phyloP scores from a whole-genome alignment of 2,797 vertebrate species.

The Rhabdophis nuchalis region DNA sequence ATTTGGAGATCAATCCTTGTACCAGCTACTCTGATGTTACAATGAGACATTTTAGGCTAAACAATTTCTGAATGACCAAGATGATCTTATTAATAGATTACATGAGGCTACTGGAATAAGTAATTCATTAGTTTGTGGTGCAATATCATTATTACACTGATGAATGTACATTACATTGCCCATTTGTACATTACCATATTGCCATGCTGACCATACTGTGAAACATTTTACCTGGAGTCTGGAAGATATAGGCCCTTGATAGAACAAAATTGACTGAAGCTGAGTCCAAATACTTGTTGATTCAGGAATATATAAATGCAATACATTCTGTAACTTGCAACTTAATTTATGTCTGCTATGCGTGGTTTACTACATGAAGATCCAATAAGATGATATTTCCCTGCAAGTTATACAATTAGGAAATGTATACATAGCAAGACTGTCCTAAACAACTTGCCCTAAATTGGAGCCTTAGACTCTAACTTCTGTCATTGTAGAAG shows the following conservation, averaged over 20 bases:
- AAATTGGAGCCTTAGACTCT: neutral
- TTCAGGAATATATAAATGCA: neutral
- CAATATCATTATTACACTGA: neutral
- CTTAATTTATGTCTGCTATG: neutral
- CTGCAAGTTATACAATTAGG: neutral
- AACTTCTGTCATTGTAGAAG: neutral
- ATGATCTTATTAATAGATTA: neutral
- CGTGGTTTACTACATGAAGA: neutral
- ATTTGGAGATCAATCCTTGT: neutral
- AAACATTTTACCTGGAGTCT: neutral
- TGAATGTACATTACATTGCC: neutral
- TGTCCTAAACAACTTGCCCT: neutral
- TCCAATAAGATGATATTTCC: neutral
- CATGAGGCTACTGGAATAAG: neutral
- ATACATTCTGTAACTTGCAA: neutral
- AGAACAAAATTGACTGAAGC: neutral
- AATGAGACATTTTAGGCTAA: neutral
- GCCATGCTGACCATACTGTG: neutral
- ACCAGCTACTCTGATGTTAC: neutral
- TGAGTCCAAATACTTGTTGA: neutral
- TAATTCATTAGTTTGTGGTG: neutral
- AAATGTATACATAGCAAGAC: neutral
- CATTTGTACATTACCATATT: neutral
- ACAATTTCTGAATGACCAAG: conserved; percentile 5
- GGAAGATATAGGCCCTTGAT: neutral